Evolutionary conservation across 2,797 vertebrate species (phyloP), one percentile per base, ranked within the genome.

Genomic region (Brachymystax lenok): DNA sequence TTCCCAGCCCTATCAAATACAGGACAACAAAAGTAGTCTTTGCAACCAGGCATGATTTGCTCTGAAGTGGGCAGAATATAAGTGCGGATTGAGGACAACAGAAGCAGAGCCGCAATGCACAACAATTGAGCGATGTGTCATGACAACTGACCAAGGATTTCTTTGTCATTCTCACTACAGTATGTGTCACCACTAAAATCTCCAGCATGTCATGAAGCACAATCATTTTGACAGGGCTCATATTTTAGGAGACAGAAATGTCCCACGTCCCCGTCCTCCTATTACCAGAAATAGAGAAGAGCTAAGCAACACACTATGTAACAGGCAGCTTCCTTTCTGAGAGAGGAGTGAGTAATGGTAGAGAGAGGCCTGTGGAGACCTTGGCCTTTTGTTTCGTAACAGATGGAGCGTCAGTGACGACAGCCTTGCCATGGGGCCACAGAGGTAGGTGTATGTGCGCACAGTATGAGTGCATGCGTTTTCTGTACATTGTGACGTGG

Each of bases 321-420:
- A 83, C 76, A 78, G 78, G 69, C 80, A 79, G 78, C 74, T 72
- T 83, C 81, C 71, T 73, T n/a, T 79, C 21, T 51, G 80, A 64
- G 71, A 79, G 71, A 80, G 79, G 70, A 16, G 78, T 89, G 88
- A 91, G 88, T 83, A 90, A 86, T 84, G 80, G 74, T 83, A 67
- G 79, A 80, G 79, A 77, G 78, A 85, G 27, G 79, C 77, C 78
- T 86, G 79, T 81, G 64, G 84, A 88, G 63, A 72, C 69, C 73
- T 74, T 71, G 73, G 63, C 82, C 87, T 89, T 90, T 90, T 84
- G 87, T 93, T 91, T 91, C 84, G 81, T 89, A 90, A 90, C 90
- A 87, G 76, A 78, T 63, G 77, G 83, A 86, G 84, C 81, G 81
- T 27, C 78, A 84, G 84, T 85, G 89, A 89, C 86, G 86, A 81